A percentile compares a stretch with the other conserved stretches of the same genome.
Evolutionary conservation across 2,113 vertebrate genomes (phyloP).

Genomic region (Colius striatus): DNA sequence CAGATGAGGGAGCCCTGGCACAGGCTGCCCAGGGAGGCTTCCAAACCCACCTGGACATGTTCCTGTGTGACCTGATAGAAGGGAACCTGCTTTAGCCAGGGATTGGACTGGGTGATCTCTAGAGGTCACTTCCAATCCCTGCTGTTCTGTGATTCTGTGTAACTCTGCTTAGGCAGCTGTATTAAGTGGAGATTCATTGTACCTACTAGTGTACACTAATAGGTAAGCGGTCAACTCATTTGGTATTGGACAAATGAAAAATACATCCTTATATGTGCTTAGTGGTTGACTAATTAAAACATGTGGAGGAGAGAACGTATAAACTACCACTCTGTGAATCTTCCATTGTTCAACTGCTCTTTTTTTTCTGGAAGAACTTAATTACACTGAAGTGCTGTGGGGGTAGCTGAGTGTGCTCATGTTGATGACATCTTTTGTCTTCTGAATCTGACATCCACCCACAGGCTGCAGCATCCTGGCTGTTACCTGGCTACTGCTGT

Average conservation of each 20-base stretch:
- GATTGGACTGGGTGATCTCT: too few species aligned
- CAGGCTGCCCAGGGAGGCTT: too few species aligned
- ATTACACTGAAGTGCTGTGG: slow-evolving; percentile 43
- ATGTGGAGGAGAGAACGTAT: not conserved
- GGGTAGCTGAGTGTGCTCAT: slow-evolving; percentile 5
- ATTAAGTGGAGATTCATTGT: not conserved
- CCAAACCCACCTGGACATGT: too few species aligned
- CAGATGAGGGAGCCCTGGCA: too few species aligned
- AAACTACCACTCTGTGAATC: not conserved
- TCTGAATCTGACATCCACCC: slow-evolving; percentile 20
- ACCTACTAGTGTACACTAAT: not conserved
- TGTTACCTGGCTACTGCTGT: slow-evolving; percentile 48
- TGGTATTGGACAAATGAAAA: not conserved
- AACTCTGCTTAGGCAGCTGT: not conserved
- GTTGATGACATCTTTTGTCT: slow-evolving; percentile 35
- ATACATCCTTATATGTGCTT: slow-evolving; percentile 5
- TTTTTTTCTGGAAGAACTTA: not conserved
- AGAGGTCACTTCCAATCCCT: too few species aligned
- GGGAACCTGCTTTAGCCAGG: too few species aligned
- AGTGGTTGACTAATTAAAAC: not conserved
- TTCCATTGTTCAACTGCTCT: not conserved
- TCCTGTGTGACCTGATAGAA: too few species aligned
- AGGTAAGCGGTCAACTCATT: not conserved
- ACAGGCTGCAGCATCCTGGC: not conserved
- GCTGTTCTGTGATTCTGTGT: too few species aligned